These are phyloP conservation scores for Odontomyia ornata DNA, from an alignment of 2,888 invertebrate species.

Conservation along the genomic window DNA sequence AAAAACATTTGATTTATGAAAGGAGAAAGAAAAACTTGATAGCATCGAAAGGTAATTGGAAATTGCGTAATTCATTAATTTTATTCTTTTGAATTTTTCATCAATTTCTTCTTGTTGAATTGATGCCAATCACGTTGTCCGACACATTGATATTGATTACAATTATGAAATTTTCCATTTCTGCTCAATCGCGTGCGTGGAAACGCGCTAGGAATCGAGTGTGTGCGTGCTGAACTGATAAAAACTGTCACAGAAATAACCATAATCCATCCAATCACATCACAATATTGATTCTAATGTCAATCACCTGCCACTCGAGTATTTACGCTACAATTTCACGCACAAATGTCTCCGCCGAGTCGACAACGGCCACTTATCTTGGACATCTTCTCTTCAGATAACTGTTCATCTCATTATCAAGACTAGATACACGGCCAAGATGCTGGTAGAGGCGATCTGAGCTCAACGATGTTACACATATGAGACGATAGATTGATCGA, in stretches of 20 bases:
- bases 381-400: not conserved
- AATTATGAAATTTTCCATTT: no score
- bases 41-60: no score
- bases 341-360: not conserved
- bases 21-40: no score
- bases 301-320: constrained; percentile 15
- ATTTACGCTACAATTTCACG: constrained; percentile 4
- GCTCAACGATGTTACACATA: not conserved
- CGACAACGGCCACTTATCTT: not conserved
- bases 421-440: not conserved
- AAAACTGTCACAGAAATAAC: constrained; percentile 1
- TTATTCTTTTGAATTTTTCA: no score
- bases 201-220: no score
- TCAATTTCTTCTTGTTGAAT: no score
- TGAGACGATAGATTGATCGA: not conserved
- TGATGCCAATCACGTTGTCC: no score
- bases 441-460: not conserved
- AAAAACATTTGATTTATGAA: no score
- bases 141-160: no score
- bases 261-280: not conserved
- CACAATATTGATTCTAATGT: constrained; percentile 1
- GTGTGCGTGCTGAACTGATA: not conserved
- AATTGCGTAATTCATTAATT: no score
- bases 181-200: no score
- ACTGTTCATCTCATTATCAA: constrained; percentile 11